A percentile compares a stretch with the other conserved stretches of the same genome.
Evolutionary conservation across 1,140 invertebrate species (phyloP).

Genomic region (Drosophila quadrilineata): DNA sequence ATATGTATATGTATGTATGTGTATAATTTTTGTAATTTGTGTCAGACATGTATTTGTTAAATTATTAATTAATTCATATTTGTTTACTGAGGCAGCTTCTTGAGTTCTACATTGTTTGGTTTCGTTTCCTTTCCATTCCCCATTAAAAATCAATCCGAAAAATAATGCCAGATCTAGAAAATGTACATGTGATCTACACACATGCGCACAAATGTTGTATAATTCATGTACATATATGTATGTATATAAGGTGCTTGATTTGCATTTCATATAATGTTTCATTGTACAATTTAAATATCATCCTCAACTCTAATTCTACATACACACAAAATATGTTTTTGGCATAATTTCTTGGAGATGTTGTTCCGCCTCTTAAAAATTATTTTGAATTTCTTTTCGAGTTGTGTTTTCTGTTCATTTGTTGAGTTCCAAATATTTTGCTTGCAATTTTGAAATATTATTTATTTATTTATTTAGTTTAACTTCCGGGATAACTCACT

Average conservation of each 20-base stretch:
- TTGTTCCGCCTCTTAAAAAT: too few species aligned
- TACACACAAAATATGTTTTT: too few species aligned
- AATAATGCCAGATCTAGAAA: slow-evolving; percentile 28
- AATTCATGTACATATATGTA: slow-evolving; percentile 4
- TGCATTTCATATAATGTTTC: neutral
- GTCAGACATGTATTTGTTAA: slow-evolving; percentile 24
- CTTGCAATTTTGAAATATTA: too few species aligned
- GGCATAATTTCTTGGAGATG: too few species aligned
- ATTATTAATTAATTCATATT: slow-evolving; percentile 32
- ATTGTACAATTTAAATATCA: too few species aligned
- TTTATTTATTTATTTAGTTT: too few species aligned
- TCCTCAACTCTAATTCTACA: too few species aligned
- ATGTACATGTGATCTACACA: slow-evolving; percentile 20
- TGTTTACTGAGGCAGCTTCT: slow-evolving; percentile 49
- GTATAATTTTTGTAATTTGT: slow-evolving; percentile 25
- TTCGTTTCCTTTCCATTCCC: slow-evolving; percentile 1
- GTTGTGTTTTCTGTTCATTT: neutral
- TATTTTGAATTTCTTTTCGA: neutral
- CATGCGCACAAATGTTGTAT: slow-evolving; percentile 20
- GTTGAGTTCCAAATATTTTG: neutral
- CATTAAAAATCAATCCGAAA: slow-evolving; percentile 9
- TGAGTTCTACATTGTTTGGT: slow-evolving; percentile 34
- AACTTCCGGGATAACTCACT: slow-evolving; percentile 75
- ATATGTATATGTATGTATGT: slow-evolving; percentile 23
- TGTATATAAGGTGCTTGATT: slow-evolving; percentile 12